Conservation (phyloP, 2,113 vertebrate species). For the Rhodinocichla rosea region DNA sequence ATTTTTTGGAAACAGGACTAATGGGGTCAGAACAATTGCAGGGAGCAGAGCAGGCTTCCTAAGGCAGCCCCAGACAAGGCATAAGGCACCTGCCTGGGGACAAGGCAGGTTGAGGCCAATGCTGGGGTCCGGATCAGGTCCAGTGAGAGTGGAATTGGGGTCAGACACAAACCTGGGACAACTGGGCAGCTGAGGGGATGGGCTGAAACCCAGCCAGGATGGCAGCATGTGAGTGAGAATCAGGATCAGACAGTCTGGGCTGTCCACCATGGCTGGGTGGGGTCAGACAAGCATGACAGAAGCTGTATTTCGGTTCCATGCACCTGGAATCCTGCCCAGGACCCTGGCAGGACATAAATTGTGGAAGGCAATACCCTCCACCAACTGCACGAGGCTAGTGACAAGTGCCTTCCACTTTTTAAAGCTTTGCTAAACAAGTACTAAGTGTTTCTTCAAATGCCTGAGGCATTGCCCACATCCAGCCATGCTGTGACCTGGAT, state of each 20-base stretch:
- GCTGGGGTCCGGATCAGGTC: too few relatives aligned
- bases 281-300: rapidly evolving
- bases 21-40: neutral
- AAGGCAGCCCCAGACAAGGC: neutral
- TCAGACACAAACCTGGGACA: neutral
- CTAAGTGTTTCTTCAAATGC: neutral
- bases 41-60: neutral
- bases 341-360: neutral
- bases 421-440: neutral
- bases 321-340: neutral
- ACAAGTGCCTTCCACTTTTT: neutral
- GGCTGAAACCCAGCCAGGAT: neutral
- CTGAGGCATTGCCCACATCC: neutral
- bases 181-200: neutral
- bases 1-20: neutral
- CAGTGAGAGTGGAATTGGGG: neutral
- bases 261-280: neutral
- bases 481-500: neutral
- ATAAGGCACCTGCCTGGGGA: too few relatives aligned
- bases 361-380: neutral
- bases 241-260: neutral
- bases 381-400: neutral
- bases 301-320: neutral
- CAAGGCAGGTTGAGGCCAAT: neutral
- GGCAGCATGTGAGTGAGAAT: rapidly evolving